Percentiles rank a stretch among this genome's conserved stretches.
These are phyloP conservation scores for Mohoua ochrocephala DNA, from an alignment of 2,113 vertebrate genomes.

Conservation along the genomic window DNA sequence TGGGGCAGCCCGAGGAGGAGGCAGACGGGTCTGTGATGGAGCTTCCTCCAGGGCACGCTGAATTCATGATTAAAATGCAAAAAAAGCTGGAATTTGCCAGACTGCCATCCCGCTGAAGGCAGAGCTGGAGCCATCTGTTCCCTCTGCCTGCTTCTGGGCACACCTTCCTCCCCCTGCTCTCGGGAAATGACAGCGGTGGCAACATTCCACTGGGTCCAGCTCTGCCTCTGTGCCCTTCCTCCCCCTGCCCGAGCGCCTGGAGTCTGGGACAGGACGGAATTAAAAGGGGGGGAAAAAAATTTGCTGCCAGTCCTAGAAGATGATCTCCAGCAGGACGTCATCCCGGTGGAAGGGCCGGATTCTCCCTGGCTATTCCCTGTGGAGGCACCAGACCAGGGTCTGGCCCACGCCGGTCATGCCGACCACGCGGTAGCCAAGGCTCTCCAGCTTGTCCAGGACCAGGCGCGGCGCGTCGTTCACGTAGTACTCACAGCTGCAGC, in stretches of 20 bases:
- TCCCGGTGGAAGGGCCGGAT: rapidly evolving
- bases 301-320: not conserved
- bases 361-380: conserved; percentile 73
- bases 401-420: conserved; percentile 96
- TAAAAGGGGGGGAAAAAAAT: not conserved
- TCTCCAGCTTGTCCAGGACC: conserved; percentile 93
- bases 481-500: conserved; percentile 86
- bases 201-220: not conserved
- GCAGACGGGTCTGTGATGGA: not conserved
- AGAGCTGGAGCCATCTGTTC: not conserved
- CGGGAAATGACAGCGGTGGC: not conserved
- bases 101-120: not conserved
- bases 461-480: conserved; percentile 88
- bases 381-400: conserved; percentile 96
- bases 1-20: not conserved
- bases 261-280: not conserved
- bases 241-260: not conserved
- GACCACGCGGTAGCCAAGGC: conserved; percentile 83
- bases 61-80: not conserved
- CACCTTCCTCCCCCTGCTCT: not conserved
- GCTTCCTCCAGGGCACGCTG: not conserved
- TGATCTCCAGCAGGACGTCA: not conserved
- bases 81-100: not conserved
- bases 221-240: rapidly evolving
- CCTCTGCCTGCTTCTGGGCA: not conserved